These are phyloP conservation scores for Bradynema listronoti DNA, from an alignment of 1,140 invertebrate genomes.

Conservation along the genomic window DNA sequence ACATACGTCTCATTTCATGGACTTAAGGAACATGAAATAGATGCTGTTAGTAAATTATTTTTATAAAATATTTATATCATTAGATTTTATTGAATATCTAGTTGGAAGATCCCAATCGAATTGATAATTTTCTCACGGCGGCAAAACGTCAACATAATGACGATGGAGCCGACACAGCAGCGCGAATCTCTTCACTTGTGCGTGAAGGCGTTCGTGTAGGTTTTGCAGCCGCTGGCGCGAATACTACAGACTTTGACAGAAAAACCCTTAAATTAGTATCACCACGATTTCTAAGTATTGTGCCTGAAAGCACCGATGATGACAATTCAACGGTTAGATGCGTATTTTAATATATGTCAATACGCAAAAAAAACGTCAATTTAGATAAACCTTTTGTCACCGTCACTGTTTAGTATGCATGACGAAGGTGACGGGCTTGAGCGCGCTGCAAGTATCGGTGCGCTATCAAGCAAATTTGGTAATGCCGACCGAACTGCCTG, in stretches of 20 bases:
- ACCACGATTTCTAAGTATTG: conserved; percentile 43
- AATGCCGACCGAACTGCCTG: conserved; percentile 40
- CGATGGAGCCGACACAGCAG: too few relatives aligned
- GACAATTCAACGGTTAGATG: conserved; percentile 30
- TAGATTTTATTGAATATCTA: too few relatives aligned
- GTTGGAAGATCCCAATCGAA: too few relatives aligned
- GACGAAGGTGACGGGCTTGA: conserved; percentile 48
- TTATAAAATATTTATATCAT: too few relatives aligned
- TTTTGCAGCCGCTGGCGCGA: conserved; percentile 46
- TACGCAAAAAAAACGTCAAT: neutral
- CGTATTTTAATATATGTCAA: neutral
- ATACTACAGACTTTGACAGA: conserved; percentile 48
- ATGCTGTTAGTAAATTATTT: too few relatives aligned
- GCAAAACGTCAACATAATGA: too few relatives aligned
- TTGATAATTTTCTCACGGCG: too few relatives aligned
- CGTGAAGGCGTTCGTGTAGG: conserved; percentile 49
- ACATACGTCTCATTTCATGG: too few relatives aligned
- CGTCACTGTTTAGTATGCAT: conserved; percentile 51
- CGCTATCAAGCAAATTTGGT: conserved; percentile 28
- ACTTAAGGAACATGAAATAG: too few relatives aligned
- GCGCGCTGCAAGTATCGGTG: conserved; percentile 38
- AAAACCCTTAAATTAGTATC: conserved; percentile 52
- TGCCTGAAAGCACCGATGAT: conserved; percentile 41
- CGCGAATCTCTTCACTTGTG: too few relatives aligned
- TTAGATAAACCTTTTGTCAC: conserved; percentile 51